Conservation (phyloP, 2,888 invertebrate species). For the Uloborus plumipes region DNA sequence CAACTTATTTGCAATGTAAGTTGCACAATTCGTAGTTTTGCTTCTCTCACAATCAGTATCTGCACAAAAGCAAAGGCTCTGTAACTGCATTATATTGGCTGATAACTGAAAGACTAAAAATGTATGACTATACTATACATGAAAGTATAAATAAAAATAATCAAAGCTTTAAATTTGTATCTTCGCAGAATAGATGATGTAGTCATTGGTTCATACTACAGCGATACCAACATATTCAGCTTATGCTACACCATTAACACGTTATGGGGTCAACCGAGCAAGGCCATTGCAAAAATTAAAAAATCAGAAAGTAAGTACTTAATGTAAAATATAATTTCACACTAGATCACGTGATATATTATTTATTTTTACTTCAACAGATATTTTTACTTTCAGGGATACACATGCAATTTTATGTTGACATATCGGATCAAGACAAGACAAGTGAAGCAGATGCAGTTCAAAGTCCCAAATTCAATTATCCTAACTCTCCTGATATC, state of each 20-base stretch:
- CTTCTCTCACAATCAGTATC: background rate
- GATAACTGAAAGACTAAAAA: too few relatives aligned
- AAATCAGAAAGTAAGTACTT: constrained; percentile 36
- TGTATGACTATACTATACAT: too few relatives aligned
- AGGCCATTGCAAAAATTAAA: constrained; percentile 10
- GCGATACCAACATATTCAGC: constrained; percentile 25
- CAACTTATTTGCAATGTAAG: too few relatives aligned
- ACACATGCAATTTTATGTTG: constrained; percentile 2
- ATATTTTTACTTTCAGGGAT: background rate
- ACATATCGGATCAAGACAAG: background rate
- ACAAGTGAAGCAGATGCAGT: background rate
- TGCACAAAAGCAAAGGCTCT: background rate
- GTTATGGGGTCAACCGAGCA: constrained; percentile 27
- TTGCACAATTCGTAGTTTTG: too few relatives aligned
- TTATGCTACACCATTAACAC: constrained; percentile 40
- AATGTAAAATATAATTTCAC: too few relatives aligned
- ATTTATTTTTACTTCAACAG: background rate
- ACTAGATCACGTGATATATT: too few relatives aligned
- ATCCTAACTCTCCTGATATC: background rate
- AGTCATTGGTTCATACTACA: constrained; percentile 32
- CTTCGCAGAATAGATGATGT: constrained; percentile 1
- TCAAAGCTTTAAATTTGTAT: too few relatives aligned
- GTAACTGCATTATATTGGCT: too few relatives aligned
- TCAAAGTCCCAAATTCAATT: constrained; percentile 2
- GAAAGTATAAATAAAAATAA: too few relatives aligned